Conservation (phyloP, 2,797 vertebrate species). For the Halcyon leucocephala region DNA sequence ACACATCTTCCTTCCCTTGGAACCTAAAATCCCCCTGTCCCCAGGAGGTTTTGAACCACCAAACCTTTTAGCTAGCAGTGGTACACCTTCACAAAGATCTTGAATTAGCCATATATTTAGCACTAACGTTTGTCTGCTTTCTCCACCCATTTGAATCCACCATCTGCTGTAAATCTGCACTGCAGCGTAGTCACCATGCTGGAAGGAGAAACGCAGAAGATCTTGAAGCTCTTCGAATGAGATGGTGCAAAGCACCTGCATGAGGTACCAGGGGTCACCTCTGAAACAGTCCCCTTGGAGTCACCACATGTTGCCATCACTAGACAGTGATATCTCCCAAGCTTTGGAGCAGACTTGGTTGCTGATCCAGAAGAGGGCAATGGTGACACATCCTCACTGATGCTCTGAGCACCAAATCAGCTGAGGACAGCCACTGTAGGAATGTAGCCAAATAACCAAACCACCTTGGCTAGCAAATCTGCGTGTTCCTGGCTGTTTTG, state of each 20-base stretch:
- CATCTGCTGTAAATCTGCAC: background rate
- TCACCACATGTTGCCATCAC: background rate
- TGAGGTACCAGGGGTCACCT: background rate
- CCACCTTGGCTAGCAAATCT: slow-evolving; percentile 42
- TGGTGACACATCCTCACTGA: slow-evolving; percentile 45
- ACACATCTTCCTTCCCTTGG: background rate
- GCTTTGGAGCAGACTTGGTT: slow-evolving; percentile 28
- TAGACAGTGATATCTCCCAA: background rate
- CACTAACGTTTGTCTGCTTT: background rate
- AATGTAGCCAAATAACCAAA: slow-evolving; percentile 25
- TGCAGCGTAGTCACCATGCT: background rate
- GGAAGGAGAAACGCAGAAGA: background rate
- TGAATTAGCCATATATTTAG: background rate
- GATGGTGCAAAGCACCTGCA: background rate
- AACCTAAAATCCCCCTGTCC: background rate
- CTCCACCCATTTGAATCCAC: background rate
- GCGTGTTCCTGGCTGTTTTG: slow-evolving; percentile 41
- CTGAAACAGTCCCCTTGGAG: background rate
- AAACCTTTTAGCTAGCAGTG: background rate
- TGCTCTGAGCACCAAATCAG: slow-evolving; percentile 2
- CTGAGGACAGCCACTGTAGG: slow-evolving; percentile 22
- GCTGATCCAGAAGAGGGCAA: slow-evolving; percentile 69
- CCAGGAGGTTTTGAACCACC: background rate
- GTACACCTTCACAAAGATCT: background rate
- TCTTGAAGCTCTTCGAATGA: background rate